Evolutionary conservation across 2,888 invertebrate genomes (phyloP).

Genomic region (Myopa tessellatipennis): DNA sequence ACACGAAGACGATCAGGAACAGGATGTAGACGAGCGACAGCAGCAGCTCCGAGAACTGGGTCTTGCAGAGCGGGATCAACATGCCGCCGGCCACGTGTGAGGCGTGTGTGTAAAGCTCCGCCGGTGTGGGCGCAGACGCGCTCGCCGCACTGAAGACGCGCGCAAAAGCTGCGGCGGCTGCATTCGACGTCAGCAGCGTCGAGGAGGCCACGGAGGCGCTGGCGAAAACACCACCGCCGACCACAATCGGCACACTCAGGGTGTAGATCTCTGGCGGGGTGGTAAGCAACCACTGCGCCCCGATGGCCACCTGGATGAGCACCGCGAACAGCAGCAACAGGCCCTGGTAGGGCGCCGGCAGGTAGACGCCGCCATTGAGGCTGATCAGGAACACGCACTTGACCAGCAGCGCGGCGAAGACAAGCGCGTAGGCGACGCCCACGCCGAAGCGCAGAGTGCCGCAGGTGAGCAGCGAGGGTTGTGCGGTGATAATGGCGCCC

Average conservation of each 20-base stretch:
- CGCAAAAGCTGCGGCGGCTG: constrained; percentile 48
- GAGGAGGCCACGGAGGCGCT: constrained; percentile 50
- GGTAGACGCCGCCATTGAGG: constrained; percentile 89
- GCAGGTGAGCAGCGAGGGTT: constrained; percentile 83
- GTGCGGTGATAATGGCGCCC: constrained; percentile 81
- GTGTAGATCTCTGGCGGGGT: constrained; percentile 76
- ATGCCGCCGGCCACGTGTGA: constrained; percentile 62
- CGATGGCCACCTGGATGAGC: constrained; percentile 88
- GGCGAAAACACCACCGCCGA: constrained; percentile 53
- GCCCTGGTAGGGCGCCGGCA: constrained; percentile 92
- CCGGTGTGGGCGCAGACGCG: constrained; percentile 50
- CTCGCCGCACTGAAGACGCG: constrained; percentile 52
- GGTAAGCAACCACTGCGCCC: constrained; percentile 85
- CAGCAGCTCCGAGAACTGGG: constrained; percentile 78
- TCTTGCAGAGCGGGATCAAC: constrained; percentile 72
- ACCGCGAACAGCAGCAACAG: constrained; percentile 90
- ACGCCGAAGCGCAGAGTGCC: constrained; percentile 85
- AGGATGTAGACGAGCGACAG: constrained; percentile 86
- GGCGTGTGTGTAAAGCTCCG: constrained; percentile 60
- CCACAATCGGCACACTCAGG: constrained; percentile 65
- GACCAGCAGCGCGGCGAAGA: constrained; percentile 91
- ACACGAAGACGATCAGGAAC: constrained; percentile 85
- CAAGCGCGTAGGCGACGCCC: constrained; percentile 85
- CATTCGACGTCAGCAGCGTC: constrained; percentile 45
- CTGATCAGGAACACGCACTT: constrained; percentile 94